Evolutionary conservation across 2,113 vertebrate species (phyloP).

Genomic region (Amblyornis subalaris): DNA sequence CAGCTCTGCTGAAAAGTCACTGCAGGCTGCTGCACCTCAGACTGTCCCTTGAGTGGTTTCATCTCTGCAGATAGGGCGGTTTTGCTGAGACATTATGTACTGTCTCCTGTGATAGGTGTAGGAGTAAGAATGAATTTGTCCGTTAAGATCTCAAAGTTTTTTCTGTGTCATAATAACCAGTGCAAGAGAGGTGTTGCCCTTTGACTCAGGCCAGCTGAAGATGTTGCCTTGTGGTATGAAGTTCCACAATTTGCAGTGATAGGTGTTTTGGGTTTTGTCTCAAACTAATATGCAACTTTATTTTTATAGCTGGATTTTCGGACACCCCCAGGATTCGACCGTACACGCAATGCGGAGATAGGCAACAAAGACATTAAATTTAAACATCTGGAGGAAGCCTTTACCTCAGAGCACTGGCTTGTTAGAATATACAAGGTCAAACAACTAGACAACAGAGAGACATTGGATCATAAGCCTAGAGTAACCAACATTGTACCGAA

Average conservation of each 20-base stretch:
- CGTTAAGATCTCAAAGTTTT: not conserved
- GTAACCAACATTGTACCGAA: conserved; percentile 85
- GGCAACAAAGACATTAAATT: conserved; percentile 98
- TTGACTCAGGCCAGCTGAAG: not conserved
- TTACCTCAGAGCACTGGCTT: conserved; percentile 97
- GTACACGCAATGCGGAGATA: conserved; percentile 96
- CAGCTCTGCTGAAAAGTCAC: not conserved
- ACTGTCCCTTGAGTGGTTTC: not conserved
- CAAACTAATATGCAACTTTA: not conserved
- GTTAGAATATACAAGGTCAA: conserved; percentile 98
- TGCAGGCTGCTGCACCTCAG: not conserved
- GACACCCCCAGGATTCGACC: conserved; percentile 94
- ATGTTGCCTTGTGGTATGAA: not conserved
- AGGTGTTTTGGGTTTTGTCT: not conserved
- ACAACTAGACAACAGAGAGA: conserved; percentile 89
- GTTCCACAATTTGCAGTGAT: not conserved
- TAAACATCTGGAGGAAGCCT: conserved; percentile 95
- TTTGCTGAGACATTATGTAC: not conserved
- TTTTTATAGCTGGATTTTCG: conserved; percentile 90
- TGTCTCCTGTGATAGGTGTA: not conserved
- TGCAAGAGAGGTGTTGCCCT: not conserved
- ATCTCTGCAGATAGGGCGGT: not conserved
- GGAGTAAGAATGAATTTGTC: not conserved
- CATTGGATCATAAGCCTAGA: conserved; percentile 87
- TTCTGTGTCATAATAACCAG: not conserved